These are phyloP conservation scores for Sinodicranocentrus sp. DNA, from an alignment of 2,888 invertebrate genomes.

Conservation along the genomic window DNA sequence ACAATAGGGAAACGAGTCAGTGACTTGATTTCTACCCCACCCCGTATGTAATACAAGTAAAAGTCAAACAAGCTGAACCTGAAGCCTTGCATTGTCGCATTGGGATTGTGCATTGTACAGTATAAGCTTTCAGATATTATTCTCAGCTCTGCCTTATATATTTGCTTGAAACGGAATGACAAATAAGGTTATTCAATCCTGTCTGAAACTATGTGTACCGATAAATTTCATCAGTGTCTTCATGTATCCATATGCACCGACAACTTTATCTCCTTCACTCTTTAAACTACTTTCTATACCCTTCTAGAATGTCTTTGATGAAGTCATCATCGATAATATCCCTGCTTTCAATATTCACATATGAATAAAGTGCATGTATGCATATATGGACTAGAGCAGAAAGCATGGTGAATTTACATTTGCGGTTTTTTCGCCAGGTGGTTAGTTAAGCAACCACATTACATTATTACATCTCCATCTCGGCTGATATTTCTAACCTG, in stretches of 20 bases:
- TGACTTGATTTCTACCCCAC: no score
- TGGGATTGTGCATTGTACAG: neutral
- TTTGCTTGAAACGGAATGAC: no score
- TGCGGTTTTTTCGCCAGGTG: slow-evolving; percentile 24
- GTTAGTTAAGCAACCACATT: slow-evolving; percentile 30
- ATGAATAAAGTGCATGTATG: neutral
- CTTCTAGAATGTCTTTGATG: neutral
- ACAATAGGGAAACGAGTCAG: no score
- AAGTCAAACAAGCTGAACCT: no score
- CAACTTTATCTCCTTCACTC: neutral
- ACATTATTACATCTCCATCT: slow-evolving; percentile 26
- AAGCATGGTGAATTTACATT: slow-evolving; percentile 40
- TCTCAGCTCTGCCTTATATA: neutral
- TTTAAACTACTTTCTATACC: neutral
- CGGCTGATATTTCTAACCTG: neutral
- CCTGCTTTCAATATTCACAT: neutral
- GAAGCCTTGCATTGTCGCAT: neutral
- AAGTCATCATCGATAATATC: neutral
- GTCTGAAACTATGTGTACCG: no score
- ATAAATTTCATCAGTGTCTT: neutral
- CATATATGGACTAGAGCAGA: neutral
- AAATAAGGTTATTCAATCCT: no score
- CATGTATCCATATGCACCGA: neutral
- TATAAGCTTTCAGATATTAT: neutral
- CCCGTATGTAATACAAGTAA: no score